These are phyloP conservation scores for Drosophila sordidapex DNA, from an alignment of 2,888 invertebrate species.

Conservation along the genomic window DNA sequence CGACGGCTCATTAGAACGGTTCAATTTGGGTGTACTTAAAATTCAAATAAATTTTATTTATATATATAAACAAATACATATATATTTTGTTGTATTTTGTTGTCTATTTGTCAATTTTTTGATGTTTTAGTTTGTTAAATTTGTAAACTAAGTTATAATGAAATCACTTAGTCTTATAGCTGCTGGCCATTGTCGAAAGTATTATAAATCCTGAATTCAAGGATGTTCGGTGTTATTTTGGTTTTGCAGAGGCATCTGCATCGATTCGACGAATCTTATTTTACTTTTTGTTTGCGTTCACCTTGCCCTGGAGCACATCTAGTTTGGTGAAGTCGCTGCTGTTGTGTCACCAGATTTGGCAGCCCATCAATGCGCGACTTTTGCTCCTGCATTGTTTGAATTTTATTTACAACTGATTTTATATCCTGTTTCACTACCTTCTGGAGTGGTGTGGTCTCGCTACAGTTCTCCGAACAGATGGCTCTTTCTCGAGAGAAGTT, in stretches of 20 bases:
- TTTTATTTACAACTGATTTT: background rate
- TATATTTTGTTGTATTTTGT: background rate
- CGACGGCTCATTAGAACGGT: conserved; percentile 48
- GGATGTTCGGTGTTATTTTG: background rate
- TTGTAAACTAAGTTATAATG: background rate
- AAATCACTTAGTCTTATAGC: conserved; percentile 13
- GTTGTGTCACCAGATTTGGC: no score
- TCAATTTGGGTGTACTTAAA: conserved; percentile 14
- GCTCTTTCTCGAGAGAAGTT: conserved; percentile 48
- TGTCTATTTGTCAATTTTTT: background rate
- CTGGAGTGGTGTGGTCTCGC: background rate
- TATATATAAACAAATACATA: background rate
- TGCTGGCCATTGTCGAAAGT: conserved; percentile 16
- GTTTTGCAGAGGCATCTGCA: background rate
- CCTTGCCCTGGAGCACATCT: conserved; percentile 39
- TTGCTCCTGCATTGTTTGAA: no score
- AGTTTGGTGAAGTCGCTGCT: conserved; percentile 24
- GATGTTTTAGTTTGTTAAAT: background rate
- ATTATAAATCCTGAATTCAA: background rate
- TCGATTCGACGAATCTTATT: background rate
- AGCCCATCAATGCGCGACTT: no score
- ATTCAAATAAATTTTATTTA: background rate
- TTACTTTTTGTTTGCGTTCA: background rate
- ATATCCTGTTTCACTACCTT: no score
- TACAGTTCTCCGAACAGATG: background rate